phyloP scores from a whole-genome alignment of 1,140 invertebrate genomes.

The Battus philenor region DNA sequence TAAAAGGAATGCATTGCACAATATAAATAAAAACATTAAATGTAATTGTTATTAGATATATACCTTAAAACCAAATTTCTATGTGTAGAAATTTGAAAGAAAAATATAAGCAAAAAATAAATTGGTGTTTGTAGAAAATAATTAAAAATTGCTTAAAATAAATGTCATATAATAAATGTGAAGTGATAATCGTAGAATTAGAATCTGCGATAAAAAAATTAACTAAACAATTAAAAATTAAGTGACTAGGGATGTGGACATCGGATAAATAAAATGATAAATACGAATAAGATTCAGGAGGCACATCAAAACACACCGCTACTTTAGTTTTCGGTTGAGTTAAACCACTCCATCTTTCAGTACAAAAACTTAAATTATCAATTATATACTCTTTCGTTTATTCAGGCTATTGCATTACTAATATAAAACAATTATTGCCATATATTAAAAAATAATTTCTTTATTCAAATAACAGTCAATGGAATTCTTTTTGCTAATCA shows the following conservation, averaged over 20 bases:
- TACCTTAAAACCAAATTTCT: not conserved
- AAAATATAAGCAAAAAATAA: not conserved
- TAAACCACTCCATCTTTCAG: no score
- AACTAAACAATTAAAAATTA: constrained; percentile 9
- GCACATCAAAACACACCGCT: constrained; percentile 46
- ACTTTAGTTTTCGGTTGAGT: no score
- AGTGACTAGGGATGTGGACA: constrained; percentile 44
- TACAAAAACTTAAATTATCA: no score
- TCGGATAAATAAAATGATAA: constrained; percentile 35
- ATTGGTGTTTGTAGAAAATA: not conserved
- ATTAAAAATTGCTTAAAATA: not conserved
- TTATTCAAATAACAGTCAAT: no score
- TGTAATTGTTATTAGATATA: no score
- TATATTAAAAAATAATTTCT: no score
- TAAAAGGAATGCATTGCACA: constrained; percentile 10
- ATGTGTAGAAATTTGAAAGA: not conserved
- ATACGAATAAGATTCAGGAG: constrained; percentile 49
- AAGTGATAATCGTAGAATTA: not conserved
- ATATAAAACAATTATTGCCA: no score
- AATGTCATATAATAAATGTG: not conserved
- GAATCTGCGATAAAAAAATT: constrained; percentile 3
- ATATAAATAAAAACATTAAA: no score
- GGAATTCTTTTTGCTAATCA: no score
- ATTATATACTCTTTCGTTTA: no score
- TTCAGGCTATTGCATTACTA: no score